Conservation (phyloP, 2,888 invertebrate species). For the Drosophila nr. medialis region DNA sequence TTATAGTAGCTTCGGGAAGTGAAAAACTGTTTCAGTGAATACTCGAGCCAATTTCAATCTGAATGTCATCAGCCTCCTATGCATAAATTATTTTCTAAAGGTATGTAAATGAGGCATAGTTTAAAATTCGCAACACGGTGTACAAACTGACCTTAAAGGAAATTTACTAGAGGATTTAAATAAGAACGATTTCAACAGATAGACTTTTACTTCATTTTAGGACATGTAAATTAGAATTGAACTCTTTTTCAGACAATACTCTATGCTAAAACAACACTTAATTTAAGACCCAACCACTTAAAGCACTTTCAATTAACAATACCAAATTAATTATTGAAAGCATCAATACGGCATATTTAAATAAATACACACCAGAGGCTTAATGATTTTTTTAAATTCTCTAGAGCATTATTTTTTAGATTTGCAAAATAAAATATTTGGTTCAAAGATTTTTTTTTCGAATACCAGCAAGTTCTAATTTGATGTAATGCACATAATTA, state of each 20-base stretch:
- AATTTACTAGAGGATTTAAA: background rate
- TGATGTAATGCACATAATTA: background rate
- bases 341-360: background rate
- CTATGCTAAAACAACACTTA: background rate
- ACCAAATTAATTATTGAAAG: background rate
- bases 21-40: no score
- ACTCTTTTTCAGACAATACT: background rate
- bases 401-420: background rate
- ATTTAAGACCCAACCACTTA: background rate
- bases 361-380: background rate
- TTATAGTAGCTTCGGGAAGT: background rate
- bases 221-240: background rate
- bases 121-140: background rate
- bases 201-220: background rate
- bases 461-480: background rate
- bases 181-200: background rate
- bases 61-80: background rate
- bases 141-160: background rate
- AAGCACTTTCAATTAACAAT: background rate
- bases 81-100: background rate
- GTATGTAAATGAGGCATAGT: background rate
- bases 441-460: no score
- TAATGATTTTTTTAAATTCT: background rate
- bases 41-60: slow-evolving; percentile 3
- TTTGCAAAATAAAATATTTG: no score